A percentile compares a stretch with the other conserved stretches of the same genome.
These are phyloP conservation scores for Pteria penguin DNA, from an alignment of 2,888 invertebrate genomes.

Conservation along the genomic window DNA sequence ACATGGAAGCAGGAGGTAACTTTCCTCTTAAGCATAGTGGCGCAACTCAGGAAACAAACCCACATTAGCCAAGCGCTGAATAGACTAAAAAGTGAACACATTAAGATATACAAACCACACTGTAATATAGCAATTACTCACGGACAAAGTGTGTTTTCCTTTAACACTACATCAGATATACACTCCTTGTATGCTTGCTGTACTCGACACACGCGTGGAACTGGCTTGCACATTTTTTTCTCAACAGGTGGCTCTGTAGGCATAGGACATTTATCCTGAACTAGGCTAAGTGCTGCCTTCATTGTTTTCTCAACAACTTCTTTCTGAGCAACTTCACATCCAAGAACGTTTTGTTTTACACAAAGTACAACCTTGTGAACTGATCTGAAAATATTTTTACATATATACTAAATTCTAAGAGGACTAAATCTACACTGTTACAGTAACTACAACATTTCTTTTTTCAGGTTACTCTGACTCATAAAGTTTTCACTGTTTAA, in stretches of 20 bases:
- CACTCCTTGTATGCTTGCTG: not conserved
- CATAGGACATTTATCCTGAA: not conserved
- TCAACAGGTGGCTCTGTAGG: not conserved
- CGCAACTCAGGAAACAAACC: too few relatives aligned
- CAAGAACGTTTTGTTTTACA: not conserved
- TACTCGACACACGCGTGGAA: not conserved
- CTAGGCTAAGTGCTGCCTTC: not conserved
- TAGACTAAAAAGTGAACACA: too few relatives aligned
- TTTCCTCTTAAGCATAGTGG: too few relatives aligned
- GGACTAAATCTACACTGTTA: too few relatives aligned
- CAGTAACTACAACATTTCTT: too few relatives aligned
- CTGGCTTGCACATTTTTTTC: not conserved
- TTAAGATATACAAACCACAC: too few relatives aligned
- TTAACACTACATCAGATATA: not conserved
- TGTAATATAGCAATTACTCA: not conserved
- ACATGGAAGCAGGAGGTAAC: too few relatives aligned
- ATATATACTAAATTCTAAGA: too few relatives aligned
- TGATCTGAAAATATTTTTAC: too few relatives aligned
- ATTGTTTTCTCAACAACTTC: not conserved
- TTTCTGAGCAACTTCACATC: not conserved
- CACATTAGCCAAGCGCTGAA: too few relatives aligned
- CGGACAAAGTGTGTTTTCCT: not conserved
- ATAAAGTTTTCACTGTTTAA: too few relatives aligned
- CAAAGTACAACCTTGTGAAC: not conserved
- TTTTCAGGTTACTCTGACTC: too few relatives aligned